Percentiles rank a stretch among this genome's conserved stretches.
phyloP scores from a whole-genome alignment of 2,113 vertebrate species.

The Neotragus pygmaeus region DNA sequence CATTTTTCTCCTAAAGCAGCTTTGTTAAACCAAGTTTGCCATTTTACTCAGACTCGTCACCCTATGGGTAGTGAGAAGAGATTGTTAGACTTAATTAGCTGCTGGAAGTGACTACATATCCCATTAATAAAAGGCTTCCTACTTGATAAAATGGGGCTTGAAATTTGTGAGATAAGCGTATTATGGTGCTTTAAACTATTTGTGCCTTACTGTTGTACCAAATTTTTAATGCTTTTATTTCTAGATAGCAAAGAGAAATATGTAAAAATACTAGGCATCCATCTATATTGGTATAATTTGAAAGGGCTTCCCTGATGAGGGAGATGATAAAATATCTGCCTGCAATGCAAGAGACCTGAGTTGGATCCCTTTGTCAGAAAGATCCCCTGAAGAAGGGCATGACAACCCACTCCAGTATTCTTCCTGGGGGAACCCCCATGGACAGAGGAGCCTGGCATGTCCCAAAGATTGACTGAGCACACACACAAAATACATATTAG shows the following conservation, averaged over 20 bases:
- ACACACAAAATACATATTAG: background rate
- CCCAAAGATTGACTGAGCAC: background rate
- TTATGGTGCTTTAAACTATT: background rate
- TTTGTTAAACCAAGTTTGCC: slow-evolving; percentile 45
- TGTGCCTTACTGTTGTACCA: fast-evolving
- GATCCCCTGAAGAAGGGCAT: background rate
- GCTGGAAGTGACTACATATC: background rate
- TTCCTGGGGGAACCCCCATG: background rate
- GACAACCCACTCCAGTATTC: background rate
- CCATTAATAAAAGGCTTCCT: slow-evolving; percentile 20
- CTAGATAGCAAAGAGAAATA: background rate
- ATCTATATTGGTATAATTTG: background rate
- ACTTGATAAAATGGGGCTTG: background rate
- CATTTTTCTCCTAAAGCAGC: background rate
- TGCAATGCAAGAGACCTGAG: background rate
- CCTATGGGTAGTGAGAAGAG: background rate
- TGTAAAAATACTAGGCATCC: background rate
- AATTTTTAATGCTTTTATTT: background rate
- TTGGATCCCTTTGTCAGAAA: background rate
- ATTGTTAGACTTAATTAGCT: slow-evolving; percentile 38
- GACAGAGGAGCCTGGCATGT: background rate
- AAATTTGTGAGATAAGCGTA: background rate
- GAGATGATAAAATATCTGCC: background rate
- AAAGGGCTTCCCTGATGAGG: background rate
- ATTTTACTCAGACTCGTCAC: background rate